Evolutionary conservation across 92 coral and sea anemone species (phyloP).

Genomic region (Galaxea fascicularis): DNA sequence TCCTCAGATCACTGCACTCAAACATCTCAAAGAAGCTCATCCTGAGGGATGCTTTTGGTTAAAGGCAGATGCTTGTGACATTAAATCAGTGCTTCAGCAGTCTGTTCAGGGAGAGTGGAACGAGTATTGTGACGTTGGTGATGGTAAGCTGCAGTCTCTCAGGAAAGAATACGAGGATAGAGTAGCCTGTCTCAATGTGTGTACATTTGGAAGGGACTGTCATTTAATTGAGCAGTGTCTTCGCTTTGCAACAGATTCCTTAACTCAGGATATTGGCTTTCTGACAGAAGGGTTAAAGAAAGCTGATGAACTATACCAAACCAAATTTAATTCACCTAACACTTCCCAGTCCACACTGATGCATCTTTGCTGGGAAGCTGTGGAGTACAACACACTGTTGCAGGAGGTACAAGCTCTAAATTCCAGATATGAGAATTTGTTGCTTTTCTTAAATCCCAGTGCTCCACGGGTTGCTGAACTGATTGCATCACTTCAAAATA

Average conservation of each 20-base stretch:
- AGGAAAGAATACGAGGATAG: slow-evolving; percentile 4
- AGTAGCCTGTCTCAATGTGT: not conserved
- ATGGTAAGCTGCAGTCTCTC: not conserved
- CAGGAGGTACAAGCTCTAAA: slow-evolving; percentile 57
- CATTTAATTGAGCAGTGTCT: not conserved
- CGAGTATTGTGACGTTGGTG: slow-evolving; percentile 21
- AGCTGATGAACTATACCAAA: slow-evolving; percentile 40
- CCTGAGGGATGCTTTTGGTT: slow-evolving; percentile 54
- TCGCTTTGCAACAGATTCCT: slow-evolving; percentile 21
- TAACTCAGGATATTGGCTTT: slow-evolving; percentile 43
- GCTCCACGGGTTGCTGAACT: slow-evolving; percentile 27
- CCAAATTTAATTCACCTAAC: slow-evolving; percentile 55
- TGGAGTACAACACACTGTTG: slow-evolving; percentile 67
- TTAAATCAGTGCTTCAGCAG: slow-evolving; percentile 33
- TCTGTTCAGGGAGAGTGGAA: slow-evolving; percentile 35
- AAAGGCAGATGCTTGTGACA: slow-evolving; percentile 42
- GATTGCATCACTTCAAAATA: not conserved
- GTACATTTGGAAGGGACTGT: not conserved
- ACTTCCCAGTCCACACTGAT: slow-evolving; percentile 50
- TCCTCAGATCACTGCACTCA: slow-evolving; percentile 22
- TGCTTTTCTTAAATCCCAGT: slow-evolving; percentile 17
- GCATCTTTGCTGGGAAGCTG: slow-evolving; percentile 78
- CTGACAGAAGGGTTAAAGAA: slow-evolving; percentile 48
- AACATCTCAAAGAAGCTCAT: slow-evolving; percentile 17
- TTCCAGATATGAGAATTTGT: slow-evolving; percentile 10